Evolutionary conservation across 2,113 vertebrate species (phyloP), one percentile per base, ranked within the genome.

Genomic region (Trogon melanurus): DNA sequence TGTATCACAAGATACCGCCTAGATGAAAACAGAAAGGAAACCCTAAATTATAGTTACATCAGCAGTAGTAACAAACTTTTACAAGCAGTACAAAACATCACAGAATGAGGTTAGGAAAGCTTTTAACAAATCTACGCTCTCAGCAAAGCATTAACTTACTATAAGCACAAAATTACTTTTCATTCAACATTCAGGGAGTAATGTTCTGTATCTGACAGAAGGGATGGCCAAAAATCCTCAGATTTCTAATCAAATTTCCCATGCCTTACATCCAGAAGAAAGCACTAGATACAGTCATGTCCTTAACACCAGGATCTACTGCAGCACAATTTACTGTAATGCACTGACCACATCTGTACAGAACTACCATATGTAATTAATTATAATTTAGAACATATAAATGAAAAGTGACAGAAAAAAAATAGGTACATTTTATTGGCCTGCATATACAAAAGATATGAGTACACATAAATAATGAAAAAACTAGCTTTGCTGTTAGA

Each of bases 381-480:
- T 79, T 70, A 54, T 48, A 56, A 89, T 50, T 79, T 73, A 78
- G 38, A 91, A 48, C 2, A 8, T 19, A 34, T 30, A 92, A 95
- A 87, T 79, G 16, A 62, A 91, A 93, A 89, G 47, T 71, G 57
- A 94, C 79, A 85, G 72, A 69, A 92, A 87, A 41, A 94, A 75
- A 2, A 22, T 57, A 32, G 48, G n/a, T 36, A 79, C 4, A 1
- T 69, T 87, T 95, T 60, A 94, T 47, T 58, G 50, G 54, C n/a
- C n/a, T 79, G 45, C 36, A 32, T 76, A 38, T n/a, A 70, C 53
- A 67, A 53, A 89, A 81, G 70, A 58, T 57, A 74, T 17, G n/a
- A 92, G 36, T 41, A 85, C 18, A 41, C 21, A 88, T 79, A 75
- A 92, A 96, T 95, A 93, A 92, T 75, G 30, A 89, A 95, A 89